Conservation (phyloP, 1,140 invertebrate species). For the Drosophila carrolli region DNA sequence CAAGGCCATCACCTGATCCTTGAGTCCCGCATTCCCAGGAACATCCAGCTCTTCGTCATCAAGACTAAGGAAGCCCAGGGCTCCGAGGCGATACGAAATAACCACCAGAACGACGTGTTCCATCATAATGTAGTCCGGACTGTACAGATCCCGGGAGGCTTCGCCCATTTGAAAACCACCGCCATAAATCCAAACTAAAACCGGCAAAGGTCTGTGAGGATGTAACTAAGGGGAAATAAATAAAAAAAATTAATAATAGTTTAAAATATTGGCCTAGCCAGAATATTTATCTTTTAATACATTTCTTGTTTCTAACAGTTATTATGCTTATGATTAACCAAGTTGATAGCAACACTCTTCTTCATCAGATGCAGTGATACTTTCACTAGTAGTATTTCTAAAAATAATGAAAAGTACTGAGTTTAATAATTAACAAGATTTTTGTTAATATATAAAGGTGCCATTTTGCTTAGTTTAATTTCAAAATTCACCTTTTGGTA, state of each 20-base stretch:
- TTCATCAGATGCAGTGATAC: no score
- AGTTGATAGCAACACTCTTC: no score
- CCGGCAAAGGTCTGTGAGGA: slow-evolving; percentile 65
- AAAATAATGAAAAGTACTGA: no score
- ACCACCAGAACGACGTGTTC: slow-evolving; percentile 85
- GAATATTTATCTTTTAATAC: no score
- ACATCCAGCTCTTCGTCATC: slow-evolving; percentile 83
- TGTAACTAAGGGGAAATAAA: slow-evolving; percentile 50
- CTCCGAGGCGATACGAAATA: slow-evolving; percentile 85
- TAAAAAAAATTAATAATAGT: not conserved
- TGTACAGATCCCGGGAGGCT: slow-evolving; percentile 79
- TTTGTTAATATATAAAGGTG: no score
- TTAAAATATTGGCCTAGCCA: not conserved
- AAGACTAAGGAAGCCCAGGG: slow-evolving; percentile 82
- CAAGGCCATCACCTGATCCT: slow-evolving; percentile 88
- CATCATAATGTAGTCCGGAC: slow-evolving; percentile 87
- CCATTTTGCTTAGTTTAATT: no score
- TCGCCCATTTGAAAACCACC: slow-evolving; percentile 87
- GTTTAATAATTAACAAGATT: no score
- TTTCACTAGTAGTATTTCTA: not conserved
- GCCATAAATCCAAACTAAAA: slow-evolving; percentile 87
- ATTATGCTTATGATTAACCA: not conserved
- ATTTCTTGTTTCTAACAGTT: no score
- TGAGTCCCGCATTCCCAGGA: slow-evolving; percentile 88
- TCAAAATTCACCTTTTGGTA: no score